Evolutionary conservation across 2,797 vertebrate genomes (phyloP).

Genomic region (Etheostoma nigrum): DNA sequence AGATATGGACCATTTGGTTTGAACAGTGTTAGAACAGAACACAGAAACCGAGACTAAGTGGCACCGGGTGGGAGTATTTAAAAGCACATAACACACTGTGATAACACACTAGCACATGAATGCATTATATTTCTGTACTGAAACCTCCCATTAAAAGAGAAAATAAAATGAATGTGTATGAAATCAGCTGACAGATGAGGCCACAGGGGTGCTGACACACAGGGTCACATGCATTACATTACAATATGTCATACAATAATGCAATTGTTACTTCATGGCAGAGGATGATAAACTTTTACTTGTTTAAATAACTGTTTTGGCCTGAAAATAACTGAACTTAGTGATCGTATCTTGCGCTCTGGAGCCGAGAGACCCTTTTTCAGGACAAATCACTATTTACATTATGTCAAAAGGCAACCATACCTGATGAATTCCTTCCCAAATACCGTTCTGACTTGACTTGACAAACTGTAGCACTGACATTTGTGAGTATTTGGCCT

Average conservation of each 20-base stretch:
- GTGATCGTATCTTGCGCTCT: not conserved
- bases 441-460: not conserved
- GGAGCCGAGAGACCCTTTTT: not conserved
- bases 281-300: not conserved
- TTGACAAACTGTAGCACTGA: not conserved
- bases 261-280: not conserved
- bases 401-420: not conserved
- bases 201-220: not conserved
- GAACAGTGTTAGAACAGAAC: not conserved
- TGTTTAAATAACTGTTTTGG: not conserved
- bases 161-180: conserved; percentile 3
- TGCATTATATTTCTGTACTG: conserved; percentile 10
- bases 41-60: not conserved
- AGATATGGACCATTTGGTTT: not conserved
- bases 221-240: conserved; percentile 9
- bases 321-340: not conserved
- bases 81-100: conserved; percentile 30
- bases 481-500: not conserved
- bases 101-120: conserved; percentile 28
- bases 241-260: conserved; percentile 29
- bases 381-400: not conserved
- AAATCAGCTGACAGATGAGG: conserved; percentile 3
- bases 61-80: not conserved
- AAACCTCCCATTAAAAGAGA: conserved; percentile 25
- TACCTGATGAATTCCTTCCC: not conserved